phyloP scores from a whole-genome alignment of 2,888 invertebrate genomes.

The Steromphala cineraria region DNA sequence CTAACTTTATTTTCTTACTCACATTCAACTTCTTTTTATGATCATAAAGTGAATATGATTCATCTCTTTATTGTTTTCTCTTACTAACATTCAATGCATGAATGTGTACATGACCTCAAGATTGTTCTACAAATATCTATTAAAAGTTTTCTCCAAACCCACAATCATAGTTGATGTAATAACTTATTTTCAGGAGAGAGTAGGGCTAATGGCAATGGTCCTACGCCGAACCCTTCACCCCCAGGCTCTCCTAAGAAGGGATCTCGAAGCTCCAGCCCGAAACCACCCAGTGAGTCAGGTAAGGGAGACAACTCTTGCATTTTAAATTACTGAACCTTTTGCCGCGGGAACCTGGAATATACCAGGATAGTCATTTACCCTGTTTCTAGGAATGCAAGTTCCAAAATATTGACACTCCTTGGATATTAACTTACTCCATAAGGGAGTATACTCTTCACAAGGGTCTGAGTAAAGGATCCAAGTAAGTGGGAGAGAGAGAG shows the following conservation, averaged over 20 bases:
- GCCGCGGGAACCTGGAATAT: no score
- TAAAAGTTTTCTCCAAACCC: background rate
- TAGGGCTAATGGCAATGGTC: constrained; percentile 86
- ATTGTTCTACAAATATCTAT: background rate
- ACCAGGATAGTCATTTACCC: no score
- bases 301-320: background rate
- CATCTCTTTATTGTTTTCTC: background rate
- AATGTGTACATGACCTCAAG: background rate
- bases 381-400: no score
- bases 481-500: no score
- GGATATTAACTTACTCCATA: no score
- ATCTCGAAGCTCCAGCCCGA: constrained; percentile 75
- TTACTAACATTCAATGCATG: background rate
- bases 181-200: constrained; percentile 78
- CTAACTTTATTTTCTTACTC: background rate
- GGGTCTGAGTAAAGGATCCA: no score
- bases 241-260: constrained; percentile 78
- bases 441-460: no score
- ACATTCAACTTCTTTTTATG: background rate
- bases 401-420: no score
- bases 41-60: background rate
- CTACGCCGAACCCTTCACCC: constrained; percentile 83
- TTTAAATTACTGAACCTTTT: no score
- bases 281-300: constrained; percentile 28
- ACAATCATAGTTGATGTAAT: background rate